Evolutionary conservation across 1,140 invertebrate genomes (phyloP).

Genomic region (Ctenoplectra terminalis): DNA sequence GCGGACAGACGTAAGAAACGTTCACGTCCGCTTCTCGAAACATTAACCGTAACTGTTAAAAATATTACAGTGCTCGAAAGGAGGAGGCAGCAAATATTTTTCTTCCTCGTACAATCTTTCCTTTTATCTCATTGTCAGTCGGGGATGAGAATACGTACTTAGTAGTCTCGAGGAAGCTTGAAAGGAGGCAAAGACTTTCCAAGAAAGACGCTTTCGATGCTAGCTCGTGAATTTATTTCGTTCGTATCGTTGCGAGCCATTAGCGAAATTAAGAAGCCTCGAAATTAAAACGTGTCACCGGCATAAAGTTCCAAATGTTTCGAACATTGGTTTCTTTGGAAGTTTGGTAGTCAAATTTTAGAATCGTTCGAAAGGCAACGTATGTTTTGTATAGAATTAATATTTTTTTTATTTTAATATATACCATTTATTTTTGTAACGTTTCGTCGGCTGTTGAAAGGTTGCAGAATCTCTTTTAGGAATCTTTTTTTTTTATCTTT

Average conservation of each 20-base stretch:
- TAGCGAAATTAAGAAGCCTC: conserved; percentile 12
- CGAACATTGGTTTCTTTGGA: no score
- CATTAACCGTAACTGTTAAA: conserved; percentile 8
- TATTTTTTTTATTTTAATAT: no score
- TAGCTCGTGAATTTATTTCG: conserved; percentile 20
- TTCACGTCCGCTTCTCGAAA: not conserved
- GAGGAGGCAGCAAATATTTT: conserved; percentile 14
- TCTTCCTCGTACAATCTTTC: not conserved
- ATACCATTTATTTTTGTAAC: no score
- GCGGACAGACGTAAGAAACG: no score
- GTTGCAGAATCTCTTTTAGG: no score
- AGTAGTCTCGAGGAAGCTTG: not conserved
- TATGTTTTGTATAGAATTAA: no score
- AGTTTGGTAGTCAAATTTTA: no score
- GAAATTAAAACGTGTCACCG: conserved; percentile 4
- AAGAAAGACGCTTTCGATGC: conserved; percentile 13
- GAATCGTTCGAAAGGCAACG: no score
- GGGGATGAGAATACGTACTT: conserved; percentile 28
- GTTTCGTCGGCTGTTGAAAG: no score
- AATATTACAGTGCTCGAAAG: conserved; percentile 5
- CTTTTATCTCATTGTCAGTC: conserved; percentile 8
- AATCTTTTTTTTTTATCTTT: no score
- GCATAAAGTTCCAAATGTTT: not conserved
- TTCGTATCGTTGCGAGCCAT: conserved; percentile 1
- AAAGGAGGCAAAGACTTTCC: conserved; percentile 16